These are phyloP conservation scores for Drosophila gunungcola DNA, from an alignment of 1,140 invertebrate species.

Conservation along the genomic window DNA sequence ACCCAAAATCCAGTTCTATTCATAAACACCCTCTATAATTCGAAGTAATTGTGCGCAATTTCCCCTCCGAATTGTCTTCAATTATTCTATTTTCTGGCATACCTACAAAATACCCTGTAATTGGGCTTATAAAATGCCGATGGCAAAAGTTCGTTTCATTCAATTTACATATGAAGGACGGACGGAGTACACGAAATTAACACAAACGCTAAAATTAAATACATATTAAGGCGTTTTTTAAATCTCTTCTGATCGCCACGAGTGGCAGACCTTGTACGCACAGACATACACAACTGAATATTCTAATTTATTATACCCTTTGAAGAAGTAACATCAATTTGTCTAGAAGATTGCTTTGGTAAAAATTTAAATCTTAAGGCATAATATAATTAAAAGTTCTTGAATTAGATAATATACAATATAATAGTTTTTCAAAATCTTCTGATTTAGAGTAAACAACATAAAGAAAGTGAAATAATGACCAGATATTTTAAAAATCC, in stretches of 20 bases:
- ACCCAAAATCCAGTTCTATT: slow-evolving; percentile 4
- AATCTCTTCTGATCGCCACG: slow-evolving; percentile 29
- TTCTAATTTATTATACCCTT: slow-evolving; percentile 42
- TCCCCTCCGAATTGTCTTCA: slow-evolving; percentile 4
- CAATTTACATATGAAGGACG: slow-evolving; percentile 10
- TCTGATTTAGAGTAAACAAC: too few species aligned
- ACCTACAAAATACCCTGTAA: background rate
- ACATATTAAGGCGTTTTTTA: slow-evolving; percentile 42
- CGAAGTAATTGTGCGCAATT: slow-evolving; percentile 11
- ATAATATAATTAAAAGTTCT: background rate
- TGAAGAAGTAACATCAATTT: slow-evolving; percentile 1
- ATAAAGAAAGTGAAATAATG: too few species aligned
- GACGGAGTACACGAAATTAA: slow-evolving; percentile 20
- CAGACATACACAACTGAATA: slow-evolving; percentile 33
- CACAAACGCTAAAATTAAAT: slow-evolving; percentile 53
- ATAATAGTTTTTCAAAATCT: too few species aligned
- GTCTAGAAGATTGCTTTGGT: background rate
- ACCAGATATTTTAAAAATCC: too few species aligned
- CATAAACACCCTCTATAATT: background rate
- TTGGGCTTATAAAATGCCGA: background rate
- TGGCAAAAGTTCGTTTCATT: slow-evolving; percentile 10
- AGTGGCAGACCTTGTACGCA: slow-evolving; percentile 45
- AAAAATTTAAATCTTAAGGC: background rate
- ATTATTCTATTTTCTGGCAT: slow-evolving; percentile 6
- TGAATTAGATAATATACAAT: too few species aligned